These are phyloP conservation scores for Osmoderma eremita DNA, from an alignment of 2,888 invertebrate species.

Conservation along the genomic window DNA sequence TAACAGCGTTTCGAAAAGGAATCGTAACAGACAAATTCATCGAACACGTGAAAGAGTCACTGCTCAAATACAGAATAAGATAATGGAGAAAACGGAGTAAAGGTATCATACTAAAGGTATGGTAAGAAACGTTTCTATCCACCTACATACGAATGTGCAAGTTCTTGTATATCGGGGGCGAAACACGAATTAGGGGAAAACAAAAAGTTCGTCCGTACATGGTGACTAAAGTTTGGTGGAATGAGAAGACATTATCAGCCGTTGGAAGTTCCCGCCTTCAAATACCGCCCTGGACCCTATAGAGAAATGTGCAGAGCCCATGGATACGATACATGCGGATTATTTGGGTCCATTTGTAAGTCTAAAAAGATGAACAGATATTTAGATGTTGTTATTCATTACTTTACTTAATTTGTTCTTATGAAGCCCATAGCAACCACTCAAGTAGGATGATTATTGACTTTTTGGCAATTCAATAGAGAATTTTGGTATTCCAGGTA, in stretches of 20 bases:
- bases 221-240: too few species aligned
- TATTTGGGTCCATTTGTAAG: conserved; percentile 51
- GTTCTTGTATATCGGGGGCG: too few species aligned
- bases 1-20: too few species aligned
- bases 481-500: conserved; percentile 43
- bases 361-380: conserved; percentile 42
- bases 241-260: conserved; percentile 47
- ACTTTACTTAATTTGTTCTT: conserved; percentile 56
- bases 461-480: conserved; percentile 35
- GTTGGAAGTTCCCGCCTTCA: conserved; percentile 46
- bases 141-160: too few species aligned
- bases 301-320: conserved; percentile 47
- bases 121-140: too few species aligned
- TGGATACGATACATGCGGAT: conserved; percentile 53
- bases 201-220: too few species aligned
- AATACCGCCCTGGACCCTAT: conserved; percentile 49
- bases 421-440: conserved; percentile 45
- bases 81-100: too few species aligned
- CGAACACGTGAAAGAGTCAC: too few species aligned
- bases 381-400: conserved; percentile 51
- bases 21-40: too few species aligned
- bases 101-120: too few species aligned
- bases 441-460: conserved; percentile 42
- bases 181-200: too few species aligned
- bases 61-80: too few species aligned